phyloP scores from a whole-genome alignment of 2,888 invertebrate species.

The Leucania comma region DNA sequence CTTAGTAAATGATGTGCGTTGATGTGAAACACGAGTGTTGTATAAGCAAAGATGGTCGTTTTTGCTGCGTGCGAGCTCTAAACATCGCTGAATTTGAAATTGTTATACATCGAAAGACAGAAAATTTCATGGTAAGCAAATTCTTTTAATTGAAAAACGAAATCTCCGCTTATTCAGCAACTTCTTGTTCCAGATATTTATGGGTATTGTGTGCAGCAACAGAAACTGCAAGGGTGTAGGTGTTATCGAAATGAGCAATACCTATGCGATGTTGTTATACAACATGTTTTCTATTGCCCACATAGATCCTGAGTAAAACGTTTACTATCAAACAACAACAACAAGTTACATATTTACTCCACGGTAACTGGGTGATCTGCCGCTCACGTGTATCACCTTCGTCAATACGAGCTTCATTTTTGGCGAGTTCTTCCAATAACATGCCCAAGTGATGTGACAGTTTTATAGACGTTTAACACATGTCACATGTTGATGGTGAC shows the following conservation, averaged over 20 bases:
- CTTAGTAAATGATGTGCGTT: conserved; percentile 25
- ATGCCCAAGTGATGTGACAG: conserved; percentile 59
- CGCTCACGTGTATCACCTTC: conserved; percentile 33
- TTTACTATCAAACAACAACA: conserved; percentile 41
- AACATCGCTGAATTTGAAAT: neutral
- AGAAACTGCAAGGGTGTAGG: neutral
- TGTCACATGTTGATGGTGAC: conserved; percentile 74
- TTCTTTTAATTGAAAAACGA: neutral
- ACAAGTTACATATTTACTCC: conserved; percentile 37
- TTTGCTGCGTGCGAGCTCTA: neutral
- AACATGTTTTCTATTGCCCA: conserved; percentile 16
- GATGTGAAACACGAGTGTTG: conserved; percentile 8
- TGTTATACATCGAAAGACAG: neutral
- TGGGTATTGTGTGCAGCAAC: neutral
- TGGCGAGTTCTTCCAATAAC: conserved; percentile 63
- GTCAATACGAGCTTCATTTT: conserved; percentile 57
- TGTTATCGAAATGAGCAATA: conserved; percentile 3
- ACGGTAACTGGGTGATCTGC: conserved; percentile 15
- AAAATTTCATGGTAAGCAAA: neutral
- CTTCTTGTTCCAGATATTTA: neutral
- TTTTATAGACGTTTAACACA: conserved; percentile 67
- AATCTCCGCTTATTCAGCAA: neutral
- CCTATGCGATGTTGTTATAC: conserved; percentile 17
- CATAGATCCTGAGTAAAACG: conserved; percentile 28
- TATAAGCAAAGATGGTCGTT: conserved; percentile 5